Base-by-base conservation (phyloP, 2,888 invertebrate species). In the Noctua janthina region DNA sequence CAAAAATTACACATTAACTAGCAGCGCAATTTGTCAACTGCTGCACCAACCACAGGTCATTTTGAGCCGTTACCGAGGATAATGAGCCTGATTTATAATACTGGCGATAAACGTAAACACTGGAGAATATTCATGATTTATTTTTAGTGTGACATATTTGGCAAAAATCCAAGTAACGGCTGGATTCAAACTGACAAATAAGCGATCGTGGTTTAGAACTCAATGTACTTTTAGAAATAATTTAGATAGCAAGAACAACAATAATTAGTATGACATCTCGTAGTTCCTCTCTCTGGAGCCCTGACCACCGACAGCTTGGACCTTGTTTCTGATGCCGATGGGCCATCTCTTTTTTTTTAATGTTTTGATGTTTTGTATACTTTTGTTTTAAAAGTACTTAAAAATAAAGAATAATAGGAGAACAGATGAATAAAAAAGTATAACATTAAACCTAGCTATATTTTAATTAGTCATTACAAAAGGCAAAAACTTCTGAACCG, bases 21-120 rank as follows among this genome's bases (percentile, higher is more conserved):
- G 43, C 79, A 23, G 15, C 15, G 23, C 49, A 84, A 81, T 81
- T 84, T 49, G 79, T 84, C 84, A 81, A 62, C 81, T 79, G 79
- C 11, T 46, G 20, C 54, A 23, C 17, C 23, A 78, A 69, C 79
- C 13, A 62, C 15, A 43, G 43, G 51, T 84, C 20, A 54, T 51
- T 80, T 62, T 43, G 8, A 62, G 3, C 62, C 66, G 29, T 77
- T 69, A 56, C 29, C 5, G 70, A 17, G 51, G 8, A 79, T 69
- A 84, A 81, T 81, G 54, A 81, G 29, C 3, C 8, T 56, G 79
- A 69, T 81, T 81, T 84, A 81, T 81, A 69, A 51, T 56, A 39
- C 69, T 49, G 29, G 46, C 1, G 46, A 64, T 23, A 20, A 39
- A 54, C 54, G 15, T 79, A 64, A 69, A 64, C 56, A 56, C 62